Evolutionary conservation across 2,113 vertebrate genomes (phyloP).

Genomic region (Tachysurus fulvidraco): DNA sequence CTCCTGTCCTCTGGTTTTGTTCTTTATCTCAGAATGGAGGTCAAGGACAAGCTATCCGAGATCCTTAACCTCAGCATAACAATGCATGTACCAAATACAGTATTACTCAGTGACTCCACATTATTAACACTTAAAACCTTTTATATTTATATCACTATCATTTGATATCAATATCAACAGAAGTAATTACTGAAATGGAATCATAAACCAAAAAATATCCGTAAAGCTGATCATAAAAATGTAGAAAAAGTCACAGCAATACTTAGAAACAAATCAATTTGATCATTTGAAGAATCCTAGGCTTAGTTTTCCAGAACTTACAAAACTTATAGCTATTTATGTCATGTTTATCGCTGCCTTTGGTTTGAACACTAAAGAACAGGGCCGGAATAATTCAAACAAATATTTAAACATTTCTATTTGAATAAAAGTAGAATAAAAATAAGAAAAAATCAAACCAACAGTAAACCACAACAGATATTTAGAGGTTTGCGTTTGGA

Average conservation of each 20-base stretch:
- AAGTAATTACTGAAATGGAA: neutral
- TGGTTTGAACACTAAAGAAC: neutral
- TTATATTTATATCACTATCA: neutral
- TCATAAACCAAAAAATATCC: neutral
- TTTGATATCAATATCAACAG: neutral
- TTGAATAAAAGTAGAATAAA: neutral
- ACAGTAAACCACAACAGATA: neutral
- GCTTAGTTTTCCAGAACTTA: neutral
- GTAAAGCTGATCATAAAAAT: neutral
- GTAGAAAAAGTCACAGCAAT: neutral
- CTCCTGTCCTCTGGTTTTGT: neutral
- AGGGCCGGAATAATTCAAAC: neutral
- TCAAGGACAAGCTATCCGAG: neutral
- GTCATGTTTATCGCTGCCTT: neutral
- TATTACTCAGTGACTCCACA: neutral
- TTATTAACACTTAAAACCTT: neutral
- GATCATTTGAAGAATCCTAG: neutral
- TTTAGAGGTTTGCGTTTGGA: neutral
- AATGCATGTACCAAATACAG: neutral
- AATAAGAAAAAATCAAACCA: neutral
- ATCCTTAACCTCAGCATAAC: neutral
- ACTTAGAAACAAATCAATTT: neutral
- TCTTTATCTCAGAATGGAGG: neutral
- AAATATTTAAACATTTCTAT: neutral
- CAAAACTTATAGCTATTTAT: neutral